phyloP scores from a whole-genome alignment of 2,888 invertebrate genomes.

The Hermaeophaga mercurialis region DNA sequence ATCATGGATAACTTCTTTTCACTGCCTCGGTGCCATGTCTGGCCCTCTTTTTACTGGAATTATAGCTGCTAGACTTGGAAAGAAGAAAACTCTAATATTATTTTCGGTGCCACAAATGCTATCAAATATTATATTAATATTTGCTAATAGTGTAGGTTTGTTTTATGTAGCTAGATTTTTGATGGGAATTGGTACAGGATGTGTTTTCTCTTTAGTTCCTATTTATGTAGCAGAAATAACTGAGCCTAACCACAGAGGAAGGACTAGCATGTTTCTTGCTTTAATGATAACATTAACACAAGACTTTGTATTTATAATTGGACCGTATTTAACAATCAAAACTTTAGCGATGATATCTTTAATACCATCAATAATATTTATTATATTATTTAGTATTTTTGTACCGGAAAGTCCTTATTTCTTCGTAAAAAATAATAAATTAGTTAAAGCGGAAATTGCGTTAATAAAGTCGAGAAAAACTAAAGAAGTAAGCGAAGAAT shows the following conservation, averaged over 20 bases:
- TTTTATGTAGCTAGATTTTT: slow-evolving; percentile 62
- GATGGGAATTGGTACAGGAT: slow-evolving; percentile 70
- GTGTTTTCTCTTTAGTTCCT: slow-evolving; percentile 74
- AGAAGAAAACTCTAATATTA: slow-evolving; percentile 69
- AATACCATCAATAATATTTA: slow-evolving; percentile 37
- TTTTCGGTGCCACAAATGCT: slow-evolving; percentile 68
- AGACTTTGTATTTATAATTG: slow-evolving; percentile 36
- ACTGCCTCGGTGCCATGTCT: slow-evolving; percentile 41
- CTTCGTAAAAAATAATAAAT: slow-evolving; percentile 44
- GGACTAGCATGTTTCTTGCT: slow-evolving; percentile 35
- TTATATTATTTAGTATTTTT: slow-evolving; percentile 36
- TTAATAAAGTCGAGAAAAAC: slow-evolving; percentile 62
- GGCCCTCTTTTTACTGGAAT: slow-evolving; percentile 42
- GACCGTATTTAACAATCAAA: slow-evolving; percentile 40
- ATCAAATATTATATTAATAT: slow-evolving; percentile 49
- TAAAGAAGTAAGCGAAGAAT: slow-evolving; percentile 35
- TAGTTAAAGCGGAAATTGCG: slow-evolving; percentile 67
- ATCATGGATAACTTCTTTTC: slow-evolving; percentile 44
- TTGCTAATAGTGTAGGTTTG: slow-evolving; percentile 33
- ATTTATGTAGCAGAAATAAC: slow-evolving; percentile 88
- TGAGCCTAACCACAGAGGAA: slow-evolving; percentile 75
- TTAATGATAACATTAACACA: slow-evolving; percentile 35
- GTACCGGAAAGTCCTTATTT: slow-evolving; percentile 44
- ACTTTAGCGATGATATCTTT: slow-evolving; percentile 36
- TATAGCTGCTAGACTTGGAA: slow-evolving; percentile 57